Evolutionary conservation across 2,888 invertebrate species (phyloP).

Genomic region (Leuctra nigra): DNA sequence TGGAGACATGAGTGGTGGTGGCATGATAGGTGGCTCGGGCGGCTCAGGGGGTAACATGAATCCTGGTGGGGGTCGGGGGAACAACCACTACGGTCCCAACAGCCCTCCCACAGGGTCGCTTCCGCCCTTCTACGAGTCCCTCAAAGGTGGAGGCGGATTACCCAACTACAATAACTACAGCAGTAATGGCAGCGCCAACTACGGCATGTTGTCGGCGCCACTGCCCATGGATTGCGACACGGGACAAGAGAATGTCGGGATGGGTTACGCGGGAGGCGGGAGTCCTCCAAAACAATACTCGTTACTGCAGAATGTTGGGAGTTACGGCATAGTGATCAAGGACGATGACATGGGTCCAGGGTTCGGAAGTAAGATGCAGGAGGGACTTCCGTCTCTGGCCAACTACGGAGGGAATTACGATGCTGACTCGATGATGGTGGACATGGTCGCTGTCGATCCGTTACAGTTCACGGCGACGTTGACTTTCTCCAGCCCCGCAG

Average conservation of each 20-base stretch:
- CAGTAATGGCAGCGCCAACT: slow-evolving; percentile 49
- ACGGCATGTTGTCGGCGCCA: slow-evolving; percentile 59
- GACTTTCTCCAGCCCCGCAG: slow-evolving; percentile 70
- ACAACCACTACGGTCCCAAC: slow-evolving; percentile 63
- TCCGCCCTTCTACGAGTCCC: slow-evolving; percentile 83
- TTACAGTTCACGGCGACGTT: slow-evolving; percentile 75
- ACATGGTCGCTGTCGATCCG: slow-evolving; percentile 74
- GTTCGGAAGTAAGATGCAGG: slow-evolving; percentile 25
- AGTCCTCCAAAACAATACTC: slow-evolving; percentile 58
- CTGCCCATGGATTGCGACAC: slow-evolving; percentile 72
- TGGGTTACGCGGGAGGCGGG: slow-evolving; percentile 20
- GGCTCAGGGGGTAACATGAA: slow-evolving; percentile 43
- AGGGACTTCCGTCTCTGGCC: slow-evolving; percentile 27
- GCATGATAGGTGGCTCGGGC: slow-evolving; percentile 22
- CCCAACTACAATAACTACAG: slow-evolving; percentile 44
- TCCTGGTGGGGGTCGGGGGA: slow-evolving; percentile 56
- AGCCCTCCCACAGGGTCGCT: slow-evolving; percentile 81
- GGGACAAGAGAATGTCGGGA: slow-evolving; percentile 44
- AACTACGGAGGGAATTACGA: slow-evolving; percentile 48
- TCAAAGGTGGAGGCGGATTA: slow-evolving; percentile 60
- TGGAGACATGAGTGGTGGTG: slow-evolving; percentile 40
- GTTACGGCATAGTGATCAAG: slow-evolving; percentile 69
- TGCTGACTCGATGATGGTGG: slow-evolving; percentile 66
- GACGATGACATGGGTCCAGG: slow-evolving; percentile 52
- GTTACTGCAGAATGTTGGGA: slow-evolving; percentile 65